phyloP scores from a whole-genome alignment of 2,888 invertebrate species.

The Odontomyia ornata region DNA sequence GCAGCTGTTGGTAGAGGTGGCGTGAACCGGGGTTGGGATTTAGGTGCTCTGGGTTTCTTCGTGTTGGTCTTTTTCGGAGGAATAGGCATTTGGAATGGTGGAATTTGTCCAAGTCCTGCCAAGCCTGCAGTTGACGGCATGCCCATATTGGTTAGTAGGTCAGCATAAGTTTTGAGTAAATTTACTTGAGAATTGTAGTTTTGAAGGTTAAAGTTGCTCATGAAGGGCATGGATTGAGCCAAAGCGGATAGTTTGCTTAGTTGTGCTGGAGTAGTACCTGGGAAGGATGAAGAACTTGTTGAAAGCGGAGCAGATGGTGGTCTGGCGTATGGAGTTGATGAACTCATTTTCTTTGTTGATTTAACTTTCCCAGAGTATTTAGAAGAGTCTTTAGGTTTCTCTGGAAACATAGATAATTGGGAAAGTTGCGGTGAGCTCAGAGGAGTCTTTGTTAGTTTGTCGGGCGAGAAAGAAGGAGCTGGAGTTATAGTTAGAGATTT shows the following conservation, averaged over 20 bases:
- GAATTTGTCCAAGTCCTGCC: constrained; percentile 51
- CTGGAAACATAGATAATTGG: constrained; percentile 48
- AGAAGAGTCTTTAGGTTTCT: constrained; percentile 27
- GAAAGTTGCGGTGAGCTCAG: constrained; percentile 47
- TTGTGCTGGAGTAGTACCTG: constrained; percentile 18
- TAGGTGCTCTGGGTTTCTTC: constrained; percentile 52
- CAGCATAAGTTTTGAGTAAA: constrained; percentile 53
- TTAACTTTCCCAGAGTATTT: constrained; percentile 47
- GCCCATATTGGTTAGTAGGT: constrained; percentile 51
- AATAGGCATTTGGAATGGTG: constrained; percentile 51
- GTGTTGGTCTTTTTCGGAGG: constrained; percentile 52
- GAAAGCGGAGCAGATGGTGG: constrained; percentile 19
- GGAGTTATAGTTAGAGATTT: constrained; percentile 56
- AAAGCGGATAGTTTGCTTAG: constrained; percentile 2
- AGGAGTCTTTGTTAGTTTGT: constrained; percentile 40
- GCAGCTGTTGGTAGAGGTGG: constrained; percentile 41
- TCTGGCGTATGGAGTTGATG: constrained; percentile 29
- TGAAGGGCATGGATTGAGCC: constrained; percentile 36
- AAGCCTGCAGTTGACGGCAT: constrained; percentile 19
- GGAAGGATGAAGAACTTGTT: constrained; percentile 21
- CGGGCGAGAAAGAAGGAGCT: constrained; percentile 49
- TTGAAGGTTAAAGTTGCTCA: constrained; percentile 50
- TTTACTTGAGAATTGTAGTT: constrained; percentile 52
- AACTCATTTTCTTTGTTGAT: constrained; percentile 34
- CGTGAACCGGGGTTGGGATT: constrained; percentile 49